These are phyloP conservation scores for Drosophila punjabiensis DNA, from an alignment of 1,140 invertebrate genomes.

Conservation along the genomic window DNA sequence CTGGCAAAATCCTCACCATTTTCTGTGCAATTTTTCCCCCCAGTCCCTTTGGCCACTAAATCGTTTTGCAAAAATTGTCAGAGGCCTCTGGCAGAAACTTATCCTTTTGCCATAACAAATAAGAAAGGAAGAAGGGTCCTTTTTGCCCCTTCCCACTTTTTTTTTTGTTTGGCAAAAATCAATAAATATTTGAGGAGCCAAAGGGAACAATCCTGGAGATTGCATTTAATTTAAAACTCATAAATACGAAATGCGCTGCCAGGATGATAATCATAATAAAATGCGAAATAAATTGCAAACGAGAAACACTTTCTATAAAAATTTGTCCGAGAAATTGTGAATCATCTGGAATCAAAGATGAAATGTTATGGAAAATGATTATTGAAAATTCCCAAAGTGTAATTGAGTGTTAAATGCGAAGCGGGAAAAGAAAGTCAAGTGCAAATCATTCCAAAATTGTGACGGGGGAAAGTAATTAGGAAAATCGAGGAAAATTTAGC, in stretches of 20 bases:
- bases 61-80: conserved; percentile 76
- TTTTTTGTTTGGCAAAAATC: conserved; percentile 54
- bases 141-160: conserved; percentile 21
- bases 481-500: conserved; percentile 72
- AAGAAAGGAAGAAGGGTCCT: conserved; percentile 9
- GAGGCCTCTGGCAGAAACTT: conserved; percentile 58
- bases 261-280: conserved; percentile 74
- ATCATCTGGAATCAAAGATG: conserved; percentile 29
- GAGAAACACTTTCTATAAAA: conserved; percentile 67
- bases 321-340: conserved; percentile 3
- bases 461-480: conserved; percentile 70
- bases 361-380: conserved; percentile 64
- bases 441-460: conserved; percentile 50
- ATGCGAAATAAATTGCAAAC: conserved; percentile 44
- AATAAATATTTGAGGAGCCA: conserved; percentile 78
- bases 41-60: conserved; percentile 53
- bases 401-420: conserved; percentile 72
- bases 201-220: conserved; percentile 54
- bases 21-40: not conserved
- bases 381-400: conserved; percentile 66
- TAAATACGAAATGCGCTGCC: conserved; percentile 72
- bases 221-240: conserved; percentile 82
- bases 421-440: not conserved
- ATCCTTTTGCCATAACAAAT: conserved; percentile 62
- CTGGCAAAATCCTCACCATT: conserved; percentile 1